Evolutionary conservation across 2,888 invertebrate species (phyloP).

Genomic region (Hymenopus coronatus): DNA sequence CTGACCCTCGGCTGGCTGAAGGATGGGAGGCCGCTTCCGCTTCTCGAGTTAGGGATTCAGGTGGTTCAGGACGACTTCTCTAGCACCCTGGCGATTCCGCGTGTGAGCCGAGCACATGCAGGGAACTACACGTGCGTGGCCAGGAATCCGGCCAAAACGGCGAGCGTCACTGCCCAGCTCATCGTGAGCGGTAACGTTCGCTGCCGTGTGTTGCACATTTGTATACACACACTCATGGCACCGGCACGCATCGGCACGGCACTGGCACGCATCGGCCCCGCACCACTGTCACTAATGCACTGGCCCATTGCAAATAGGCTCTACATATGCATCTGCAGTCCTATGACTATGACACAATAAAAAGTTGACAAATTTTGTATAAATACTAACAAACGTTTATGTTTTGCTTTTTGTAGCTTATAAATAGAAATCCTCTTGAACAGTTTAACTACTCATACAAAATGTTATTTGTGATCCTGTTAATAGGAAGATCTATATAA

Average conservation of each 20-base stretch:
- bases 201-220: constrained; percentile 17
- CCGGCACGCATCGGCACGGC: constrained; percentile 20
- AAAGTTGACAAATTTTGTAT: neutral
- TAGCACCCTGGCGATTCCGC: constrained; percentile 43
- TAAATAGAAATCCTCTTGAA: no score
- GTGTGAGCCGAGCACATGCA: constrained; percentile 43
- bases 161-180: constrained; percentile 39
- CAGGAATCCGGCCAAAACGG: constrained; percentile 39
- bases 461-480: no score
- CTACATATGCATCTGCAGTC: neutral
- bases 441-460: no score
- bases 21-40: constrained; percentile 46
- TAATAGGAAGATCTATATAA: no score
- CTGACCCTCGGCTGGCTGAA: constrained; percentile 49
- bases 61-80: constrained; percentile 42
- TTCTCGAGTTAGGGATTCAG: constrained; percentile 42
- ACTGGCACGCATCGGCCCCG: constrained; percentile 24
- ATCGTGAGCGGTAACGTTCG: constrained; percentile 39
- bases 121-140: constrained; percentile 42
- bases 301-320: neutral
- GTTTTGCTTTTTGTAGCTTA: neutral
- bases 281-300: neutral
- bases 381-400: neutral
- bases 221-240: neutral
- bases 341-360: neutral